Evolutionary conservation across 2,888 invertebrate genomes (phyloP).

Genomic region (Pseudococcus longispinus): DNA sequence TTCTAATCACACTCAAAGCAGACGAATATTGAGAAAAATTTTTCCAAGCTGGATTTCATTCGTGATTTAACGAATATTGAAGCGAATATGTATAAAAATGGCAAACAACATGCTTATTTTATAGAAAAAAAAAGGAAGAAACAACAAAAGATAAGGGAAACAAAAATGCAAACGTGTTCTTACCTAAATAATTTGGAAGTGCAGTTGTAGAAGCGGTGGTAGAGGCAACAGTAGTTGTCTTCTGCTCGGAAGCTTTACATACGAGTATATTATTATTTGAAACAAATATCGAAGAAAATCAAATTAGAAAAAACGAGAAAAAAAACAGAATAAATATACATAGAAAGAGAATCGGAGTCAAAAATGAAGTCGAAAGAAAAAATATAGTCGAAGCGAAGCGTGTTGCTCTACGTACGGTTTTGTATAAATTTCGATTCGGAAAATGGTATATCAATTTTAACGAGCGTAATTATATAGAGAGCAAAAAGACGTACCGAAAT

Average conservation of each 20-base stretch:
- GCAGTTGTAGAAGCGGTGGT: conserved; percentile 57
- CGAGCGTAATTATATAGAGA: background rate
- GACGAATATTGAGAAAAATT: background rate
- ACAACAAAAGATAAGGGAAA: background rate
- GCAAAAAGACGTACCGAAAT: background rate
- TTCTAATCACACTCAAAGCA: background rate
- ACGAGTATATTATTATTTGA: conserved; percentile 47
- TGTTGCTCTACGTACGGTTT: background rate
- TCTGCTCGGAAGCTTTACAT: conserved; percentile 55
- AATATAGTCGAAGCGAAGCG: conserved; percentile 16
- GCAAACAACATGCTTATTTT: background rate
- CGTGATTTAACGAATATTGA: background rate
- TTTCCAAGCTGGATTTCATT: too few relatives aligned
- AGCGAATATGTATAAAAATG: background rate
- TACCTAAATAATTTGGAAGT: conserved; percentile 57
- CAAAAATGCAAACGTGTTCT: conserved; percentile 46
- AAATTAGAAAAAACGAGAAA: conserved; percentile 49
- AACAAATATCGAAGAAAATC: conserved; percentile 50
- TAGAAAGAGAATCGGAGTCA: background rate
- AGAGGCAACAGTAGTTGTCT: conserved; percentile 56
- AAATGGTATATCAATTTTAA: background rate
- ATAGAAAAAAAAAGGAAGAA: background rate
- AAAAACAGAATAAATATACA: background rate
- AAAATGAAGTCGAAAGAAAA: background rate
- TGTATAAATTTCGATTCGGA: background rate